Conservation (phyloP, 2,797 vertebrate genomes). For the Halcyon chelicuti region DNA sequence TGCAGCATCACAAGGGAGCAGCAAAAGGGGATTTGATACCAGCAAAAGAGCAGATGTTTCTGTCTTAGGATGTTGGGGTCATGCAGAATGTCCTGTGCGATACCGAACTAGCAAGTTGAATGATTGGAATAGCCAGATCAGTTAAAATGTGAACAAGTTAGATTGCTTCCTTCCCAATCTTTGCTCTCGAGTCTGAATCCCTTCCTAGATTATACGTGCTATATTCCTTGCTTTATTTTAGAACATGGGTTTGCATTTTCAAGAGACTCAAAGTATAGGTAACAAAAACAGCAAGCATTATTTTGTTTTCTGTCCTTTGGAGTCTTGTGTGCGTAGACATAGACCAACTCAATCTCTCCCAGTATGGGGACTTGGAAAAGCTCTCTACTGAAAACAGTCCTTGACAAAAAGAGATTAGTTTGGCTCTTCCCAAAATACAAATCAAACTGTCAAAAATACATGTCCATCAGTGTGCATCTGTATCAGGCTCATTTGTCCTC, state of each 20-base stretch:
- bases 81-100: neutral
- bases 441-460: neutral
- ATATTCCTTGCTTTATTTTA: neutral
- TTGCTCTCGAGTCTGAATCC: neutral
- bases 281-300: neutral
- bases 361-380: neutral
- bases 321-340: rapidly evolving
- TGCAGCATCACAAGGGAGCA: neutral
- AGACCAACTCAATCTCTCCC: neutral
- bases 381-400: neutral
- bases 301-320: neutral
- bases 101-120: neutral
- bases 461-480: neutral
- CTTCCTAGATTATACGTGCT: neutral
- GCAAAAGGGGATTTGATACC: neutral
- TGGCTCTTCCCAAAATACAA: neutral
- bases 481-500: neutral
- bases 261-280: neutral
- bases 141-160: neutral
- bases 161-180: neutral
- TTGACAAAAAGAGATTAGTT: neutral
- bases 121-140: neutral
- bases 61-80: neutral
- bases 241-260: neutral
- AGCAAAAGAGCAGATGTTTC: neutral